Evolutionary conservation across 2,113 vertebrate genomes (phyloP).

Genomic region (Rhynchomys soricoides): DNA sequence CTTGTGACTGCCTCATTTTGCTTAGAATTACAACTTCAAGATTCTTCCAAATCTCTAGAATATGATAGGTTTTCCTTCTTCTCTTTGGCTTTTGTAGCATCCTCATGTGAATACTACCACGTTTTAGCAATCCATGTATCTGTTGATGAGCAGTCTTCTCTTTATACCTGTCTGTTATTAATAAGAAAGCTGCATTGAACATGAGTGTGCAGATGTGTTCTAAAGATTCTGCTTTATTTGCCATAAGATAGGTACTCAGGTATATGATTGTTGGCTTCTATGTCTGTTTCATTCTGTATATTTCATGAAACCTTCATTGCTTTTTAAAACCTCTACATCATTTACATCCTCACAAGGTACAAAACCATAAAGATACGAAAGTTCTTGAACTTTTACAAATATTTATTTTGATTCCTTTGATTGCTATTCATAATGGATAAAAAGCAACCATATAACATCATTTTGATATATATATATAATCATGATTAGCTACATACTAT

Average conservation of each 20-base stretch:
- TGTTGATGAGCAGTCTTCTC: background rate
- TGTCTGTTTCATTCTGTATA: background rate
- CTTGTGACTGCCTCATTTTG: background rate
- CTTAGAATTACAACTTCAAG: background rate
- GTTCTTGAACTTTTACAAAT: background rate
- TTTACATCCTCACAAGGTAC: background rate
- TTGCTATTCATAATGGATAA: background rate
- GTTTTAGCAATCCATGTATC: background rate
- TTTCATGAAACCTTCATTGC: background rate
- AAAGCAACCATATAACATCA: background rate
- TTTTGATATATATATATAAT: background rate
- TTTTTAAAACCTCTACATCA: background rate
- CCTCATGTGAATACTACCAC: background rate
- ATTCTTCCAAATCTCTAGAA: background rate
- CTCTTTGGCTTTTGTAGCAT: background rate
- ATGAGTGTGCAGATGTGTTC: background rate
- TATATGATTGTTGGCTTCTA: background rate
- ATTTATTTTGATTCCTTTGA: background rate
- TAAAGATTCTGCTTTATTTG: background rate
- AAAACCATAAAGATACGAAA: background rate
- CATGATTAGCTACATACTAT: background rate
- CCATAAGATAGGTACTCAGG: background rate
- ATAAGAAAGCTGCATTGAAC: background rate
- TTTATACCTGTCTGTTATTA: background rate
- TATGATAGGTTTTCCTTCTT: background rate